Percentiles rank a stretch among this genome's conserved stretches.
Conservation (phyloP, 2,113 vertebrate genomes). For the Hucho hucho region DNA sequence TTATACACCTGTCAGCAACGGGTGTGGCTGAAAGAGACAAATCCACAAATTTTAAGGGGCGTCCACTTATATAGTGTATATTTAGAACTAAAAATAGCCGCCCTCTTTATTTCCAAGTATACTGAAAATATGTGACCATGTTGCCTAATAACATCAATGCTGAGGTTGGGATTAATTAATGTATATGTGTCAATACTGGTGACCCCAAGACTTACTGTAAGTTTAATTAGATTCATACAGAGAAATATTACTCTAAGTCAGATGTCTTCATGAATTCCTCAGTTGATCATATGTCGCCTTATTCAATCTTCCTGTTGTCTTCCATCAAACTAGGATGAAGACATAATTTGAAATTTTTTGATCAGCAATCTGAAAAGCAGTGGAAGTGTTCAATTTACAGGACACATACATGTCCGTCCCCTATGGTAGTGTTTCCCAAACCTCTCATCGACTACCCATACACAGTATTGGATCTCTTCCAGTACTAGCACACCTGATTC, state of each 20-base stretch:
- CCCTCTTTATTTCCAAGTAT: slow-evolving; percentile 11
- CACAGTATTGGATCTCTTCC: neutral
- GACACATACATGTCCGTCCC: neutral
- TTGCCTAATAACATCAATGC: slow-evolving; percentile 13
- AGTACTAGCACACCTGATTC: too few species aligned
- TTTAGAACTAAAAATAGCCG: slow-evolving; percentile 27
- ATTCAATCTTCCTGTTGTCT: neutral
- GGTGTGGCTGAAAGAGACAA: too few species aligned
- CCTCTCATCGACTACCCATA: neutral
- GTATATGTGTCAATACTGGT: neutral
- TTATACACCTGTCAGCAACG: too few species aligned
- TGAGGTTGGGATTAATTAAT: neutral
- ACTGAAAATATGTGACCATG: neutral
- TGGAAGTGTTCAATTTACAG: neutral
- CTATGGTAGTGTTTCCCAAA: neutral
- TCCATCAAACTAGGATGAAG: neutral
- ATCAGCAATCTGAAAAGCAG: neutral
- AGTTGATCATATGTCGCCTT: too few species aligned
- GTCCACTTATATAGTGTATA: too few species aligned
- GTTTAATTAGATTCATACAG: too few species aligned
- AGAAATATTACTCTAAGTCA: too few species aligned
- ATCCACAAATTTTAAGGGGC: too few species aligned
- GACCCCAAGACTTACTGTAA: too few species aligned
- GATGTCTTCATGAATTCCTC: too few species aligned
- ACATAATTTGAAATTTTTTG: neutral